Conservation (phyloP, 64 coral and sea anemone species). For the Stylophora pistillata region DNA sequence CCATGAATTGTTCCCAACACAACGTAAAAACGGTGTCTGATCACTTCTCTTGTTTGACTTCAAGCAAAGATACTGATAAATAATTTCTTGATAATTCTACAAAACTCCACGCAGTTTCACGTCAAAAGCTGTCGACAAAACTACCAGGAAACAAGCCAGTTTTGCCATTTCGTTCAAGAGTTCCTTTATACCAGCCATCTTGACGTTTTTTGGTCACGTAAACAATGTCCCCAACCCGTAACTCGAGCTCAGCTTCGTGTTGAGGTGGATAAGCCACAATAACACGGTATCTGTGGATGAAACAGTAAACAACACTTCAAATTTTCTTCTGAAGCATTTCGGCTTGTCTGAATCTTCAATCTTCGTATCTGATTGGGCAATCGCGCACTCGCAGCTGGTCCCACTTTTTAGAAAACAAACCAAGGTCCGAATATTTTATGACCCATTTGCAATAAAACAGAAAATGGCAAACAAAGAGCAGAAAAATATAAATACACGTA, state of each 20-base stretch:
- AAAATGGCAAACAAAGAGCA: no score
- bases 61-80: background rate
- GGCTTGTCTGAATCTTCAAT: no score
- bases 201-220: conserved; percentile 86
- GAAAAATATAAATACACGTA: no score
- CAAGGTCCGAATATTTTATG: no score
- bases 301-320: background rate
- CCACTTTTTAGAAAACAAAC: no score
- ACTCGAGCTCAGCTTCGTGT: conserved; percentile 81
- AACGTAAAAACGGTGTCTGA: no score
- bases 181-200: conserved; percentile 98
- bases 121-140: conserved; percentile 87
- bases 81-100: background rate
- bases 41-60: background rate
- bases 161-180: conserved; percentile 94
- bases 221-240: conserved; percentile 85
- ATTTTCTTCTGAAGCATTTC: background rate
- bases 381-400: no score
- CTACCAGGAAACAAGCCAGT: conserved; percentile 88
- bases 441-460: no score
- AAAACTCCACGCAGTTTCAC: background rate
- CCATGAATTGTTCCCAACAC: no score
- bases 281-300: conserved; percentile 66
- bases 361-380: no score
- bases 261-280: conserved; percentile 87